These are phyloP conservation scores for Aphelocoma coerulescens DNA, from an alignment of 2,113 vertebrate genomes.

Conservation along the genomic window DNA sequence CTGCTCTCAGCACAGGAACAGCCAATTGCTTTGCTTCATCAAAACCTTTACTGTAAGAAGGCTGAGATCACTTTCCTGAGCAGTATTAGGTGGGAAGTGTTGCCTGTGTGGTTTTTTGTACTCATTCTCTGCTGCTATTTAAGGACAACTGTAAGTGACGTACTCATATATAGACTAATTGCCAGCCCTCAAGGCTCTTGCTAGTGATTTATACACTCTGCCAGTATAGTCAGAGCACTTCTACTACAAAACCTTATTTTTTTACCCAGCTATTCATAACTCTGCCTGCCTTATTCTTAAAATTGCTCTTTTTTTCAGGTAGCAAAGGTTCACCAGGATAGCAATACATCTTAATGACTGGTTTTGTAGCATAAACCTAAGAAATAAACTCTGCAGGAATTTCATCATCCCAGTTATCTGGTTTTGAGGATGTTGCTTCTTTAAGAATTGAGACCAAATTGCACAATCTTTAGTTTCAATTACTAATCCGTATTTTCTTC, in stretches of 20 bases:
- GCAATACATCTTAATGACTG: not conserved
- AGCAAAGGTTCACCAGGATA: not conserved
- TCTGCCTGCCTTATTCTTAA: not conserved
- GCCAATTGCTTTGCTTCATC: not conserved
- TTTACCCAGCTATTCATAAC: not conserved
- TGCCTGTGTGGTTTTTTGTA: not conserved
- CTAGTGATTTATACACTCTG: not conserved
- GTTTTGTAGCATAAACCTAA: not conserved
- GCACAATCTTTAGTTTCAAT: not conserved
- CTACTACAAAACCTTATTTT: not conserved
- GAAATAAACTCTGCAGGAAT: not conserved
- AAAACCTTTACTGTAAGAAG: not conserved
- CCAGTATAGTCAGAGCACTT: not conserved
- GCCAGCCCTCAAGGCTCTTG: not conserved
- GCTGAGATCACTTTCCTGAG: not conserved
- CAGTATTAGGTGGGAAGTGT: not conserved
- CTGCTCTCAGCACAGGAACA: not conserved
- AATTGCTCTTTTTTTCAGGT: not conserved
- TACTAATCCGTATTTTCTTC: not conserved
- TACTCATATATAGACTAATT: not conserved
- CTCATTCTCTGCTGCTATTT: not conserved
- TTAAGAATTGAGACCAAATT: not conserved
- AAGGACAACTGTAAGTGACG: not conserved
- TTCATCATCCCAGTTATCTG: not conserved
- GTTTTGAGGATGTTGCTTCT: not conserved